Evolutionary conservation across 1,140 invertebrate species (phyloP).

Genomic region (Drosophila trapezifrons): DNA sequence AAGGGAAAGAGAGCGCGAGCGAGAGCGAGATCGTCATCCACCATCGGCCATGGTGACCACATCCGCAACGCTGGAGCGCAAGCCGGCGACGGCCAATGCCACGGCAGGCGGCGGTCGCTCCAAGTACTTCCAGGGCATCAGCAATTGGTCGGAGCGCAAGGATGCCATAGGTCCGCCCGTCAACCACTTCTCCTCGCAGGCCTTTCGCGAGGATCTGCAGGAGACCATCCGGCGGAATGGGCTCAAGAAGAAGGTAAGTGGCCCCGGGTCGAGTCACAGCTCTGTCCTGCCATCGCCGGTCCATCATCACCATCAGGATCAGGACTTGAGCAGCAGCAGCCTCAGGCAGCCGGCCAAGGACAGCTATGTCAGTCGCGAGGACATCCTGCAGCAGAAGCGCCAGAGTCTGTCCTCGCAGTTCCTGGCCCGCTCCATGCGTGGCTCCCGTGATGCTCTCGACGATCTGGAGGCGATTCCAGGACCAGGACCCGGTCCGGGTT

Average conservation of each 20-base stretch:
- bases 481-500: slow-evolving; percentile 2
- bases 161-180: slow-evolving; percentile 59
- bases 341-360: slow-evolving; percentile 38
- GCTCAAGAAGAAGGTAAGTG: slow-evolving; percentile 55
- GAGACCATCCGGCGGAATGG: slow-evolving; percentile 80
- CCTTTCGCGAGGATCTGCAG: slow-evolving; percentile 81
- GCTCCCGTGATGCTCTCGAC: slow-evolving; percentile 68
- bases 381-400: slow-evolving; percentile 79
- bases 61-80: slow-evolving; percentile 53
- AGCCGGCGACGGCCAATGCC: slow-evolving; percentile 18
- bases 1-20: slow-evolving; percentile 31
- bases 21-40: slow-evolving; percentile 29
- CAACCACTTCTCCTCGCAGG: slow-evolving; percentile 79
- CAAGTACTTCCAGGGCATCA: slow-evolving; percentile 89
- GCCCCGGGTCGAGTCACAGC: slow-evolving; percentile 18
- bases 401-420: slow-evolving; percentile 80
- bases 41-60: slow-evolving; percentile 19
- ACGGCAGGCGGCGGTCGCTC: slow-evolving; percentile 47
- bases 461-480: slow-evolving; percentile 70
- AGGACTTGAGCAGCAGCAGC: too few species aligned
- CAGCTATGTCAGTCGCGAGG: slow-evolving; percentile 79
- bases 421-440: slow-evolving; percentile 67
- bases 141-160: slow-evolving; percentile 90
- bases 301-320: neutral
- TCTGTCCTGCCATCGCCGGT: neutral